A percentile compares a stretch with the other conserved stretches of the same genome.
Evolutionary conservation across 2,888 invertebrate species (phyloP).

Genomic region (Zygogramma bicolorata): DNA sequence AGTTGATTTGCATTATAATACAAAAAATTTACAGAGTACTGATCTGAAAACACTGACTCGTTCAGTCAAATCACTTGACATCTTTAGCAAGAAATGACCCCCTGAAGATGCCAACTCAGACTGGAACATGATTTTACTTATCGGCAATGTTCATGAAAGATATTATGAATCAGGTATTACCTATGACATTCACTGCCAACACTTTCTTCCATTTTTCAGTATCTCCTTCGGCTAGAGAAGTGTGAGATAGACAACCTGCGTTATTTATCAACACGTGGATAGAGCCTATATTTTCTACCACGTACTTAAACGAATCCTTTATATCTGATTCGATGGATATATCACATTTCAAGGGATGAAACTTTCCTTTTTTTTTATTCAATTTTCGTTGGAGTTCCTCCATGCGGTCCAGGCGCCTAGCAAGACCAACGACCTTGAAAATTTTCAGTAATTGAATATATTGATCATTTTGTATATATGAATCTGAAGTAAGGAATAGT

Average conservation of each 20-base stretch:
- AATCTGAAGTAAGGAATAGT: too few species aligned
- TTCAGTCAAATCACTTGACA: too few species aligned
- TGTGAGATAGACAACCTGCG: slow-evolving; percentile 1
- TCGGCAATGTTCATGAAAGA: background rate
- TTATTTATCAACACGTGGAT: slow-evolving; percentile 20
- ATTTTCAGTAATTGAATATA: too few species aligned
- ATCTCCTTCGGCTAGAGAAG: slow-evolving; percentile 1
- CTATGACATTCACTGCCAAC: slow-evolving; percentile 15
- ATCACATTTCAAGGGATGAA: slow-evolving; percentile 25
- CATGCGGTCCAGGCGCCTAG: slow-evolving; percentile 23
- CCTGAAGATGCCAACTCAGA: background rate
- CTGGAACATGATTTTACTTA: background rate
- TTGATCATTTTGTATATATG: too few species aligned
- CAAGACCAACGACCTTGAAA: slow-evolving; percentile 26
- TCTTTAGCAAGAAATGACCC: too few species aligned
- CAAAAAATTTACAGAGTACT: too few species aligned
- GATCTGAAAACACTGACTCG: background rate
- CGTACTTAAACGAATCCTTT: slow-evolving; percentile 5
- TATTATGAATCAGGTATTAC: background rate
- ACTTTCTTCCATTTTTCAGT: slow-evolving; percentile 2
- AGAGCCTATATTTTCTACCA: slow-evolving; percentile 16
- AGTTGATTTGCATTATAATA: too few species aligned
- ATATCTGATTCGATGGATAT: slow-evolving; percentile 14
- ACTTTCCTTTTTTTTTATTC: background rate
- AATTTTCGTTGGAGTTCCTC: background rate